Evolutionary conservation across 2,797 vertebrate species (phyloP).

Genomic region (Acanthopagrus latus): DNA sequence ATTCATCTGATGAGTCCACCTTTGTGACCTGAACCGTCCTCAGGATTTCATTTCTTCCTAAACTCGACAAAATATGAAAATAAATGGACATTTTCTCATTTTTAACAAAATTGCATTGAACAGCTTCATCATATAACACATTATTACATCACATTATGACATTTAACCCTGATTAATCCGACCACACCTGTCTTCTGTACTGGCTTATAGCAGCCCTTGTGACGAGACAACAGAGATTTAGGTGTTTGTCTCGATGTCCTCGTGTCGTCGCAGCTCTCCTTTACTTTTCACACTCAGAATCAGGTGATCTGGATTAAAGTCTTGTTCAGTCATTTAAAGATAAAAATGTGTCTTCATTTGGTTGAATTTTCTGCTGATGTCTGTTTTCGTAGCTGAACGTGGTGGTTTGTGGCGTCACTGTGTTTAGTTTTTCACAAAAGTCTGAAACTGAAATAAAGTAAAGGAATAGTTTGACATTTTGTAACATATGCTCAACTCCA

Average conservation of each 20-base stretch:
- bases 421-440: background rate
- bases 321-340: background rate
- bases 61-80: conserved; percentile 66
- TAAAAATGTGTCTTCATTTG: conserved; percentile 5
- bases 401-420: background rate
- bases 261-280: background rate
- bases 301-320: conserved; percentile 14
- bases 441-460: background rate
- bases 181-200: background rate
- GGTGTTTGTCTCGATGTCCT: background rate
- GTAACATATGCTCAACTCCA: background rate
- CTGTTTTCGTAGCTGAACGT: background rate
- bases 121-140: conserved; percentile 33
- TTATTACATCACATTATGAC: conserved; percentile 40
- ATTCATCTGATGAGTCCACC: conserved; percentile 12
- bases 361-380: conserved; percentile 10
- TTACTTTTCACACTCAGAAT: background rate
- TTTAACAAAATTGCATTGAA: conserved; percentile 69
- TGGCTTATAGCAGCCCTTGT: background rate
- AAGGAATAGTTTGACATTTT: background rate
- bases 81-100: conserved; percentile 53
- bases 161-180: conserved; percentile 47
- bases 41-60: background rate
- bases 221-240: background rate
- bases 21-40: background rate